Evolutionary conservation across 2,888 invertebrate species (phyloP).

Genomic region (Acrobasis repandana): DNA sequence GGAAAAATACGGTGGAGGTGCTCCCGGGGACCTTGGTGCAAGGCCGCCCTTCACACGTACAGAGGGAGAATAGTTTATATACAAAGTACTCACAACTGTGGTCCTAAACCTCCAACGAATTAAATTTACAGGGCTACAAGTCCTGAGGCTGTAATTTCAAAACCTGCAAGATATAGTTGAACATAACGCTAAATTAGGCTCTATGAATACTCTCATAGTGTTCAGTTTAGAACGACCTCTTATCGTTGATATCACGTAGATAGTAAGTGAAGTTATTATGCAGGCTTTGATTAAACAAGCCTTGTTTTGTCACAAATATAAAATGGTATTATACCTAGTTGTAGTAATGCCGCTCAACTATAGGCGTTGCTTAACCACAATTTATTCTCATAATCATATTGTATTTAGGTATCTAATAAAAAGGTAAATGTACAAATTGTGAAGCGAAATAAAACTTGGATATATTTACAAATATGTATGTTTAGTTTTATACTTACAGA

Average conservation of each 20-base stretch:
- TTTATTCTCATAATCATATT: slow-evolving; percentile 3
- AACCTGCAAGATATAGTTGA: background rate
- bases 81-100: slow-evolving; percentile 74
- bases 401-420: background rate
- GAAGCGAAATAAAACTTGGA: slow-evolving; percentile 6
- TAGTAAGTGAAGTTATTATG: background rate
- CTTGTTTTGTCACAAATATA: background rate
- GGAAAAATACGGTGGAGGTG: slow-evolving; percentile 78
- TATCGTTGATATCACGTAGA: background rate
- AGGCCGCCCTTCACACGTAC: slow-evolving; percentile 74
- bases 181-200: background rate
- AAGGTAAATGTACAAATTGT: slow-evolving; percentile 15
- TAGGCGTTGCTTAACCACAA: background rate
- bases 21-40: slow-evolving; percentile 76
- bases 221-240: background rate
- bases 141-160: background rate
- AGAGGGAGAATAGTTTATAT: slow-evolving; percentile 74
- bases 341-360: slow-evolving; percentile 11
- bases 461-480: slow-evolving; percentile 16
- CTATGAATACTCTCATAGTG: background rate
- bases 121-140: slow-evolving; percentile 20
- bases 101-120: slow-evolving; percentile 62
- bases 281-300: background rate
- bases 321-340: background rate
- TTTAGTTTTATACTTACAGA: slow-evolving; percentile 12